Percentiles rank a stretch among this genome's conserved stretches.
Conservation (phyloP, 2,888 invertebrate species). For the Zygaena filipendulae region DNA sequence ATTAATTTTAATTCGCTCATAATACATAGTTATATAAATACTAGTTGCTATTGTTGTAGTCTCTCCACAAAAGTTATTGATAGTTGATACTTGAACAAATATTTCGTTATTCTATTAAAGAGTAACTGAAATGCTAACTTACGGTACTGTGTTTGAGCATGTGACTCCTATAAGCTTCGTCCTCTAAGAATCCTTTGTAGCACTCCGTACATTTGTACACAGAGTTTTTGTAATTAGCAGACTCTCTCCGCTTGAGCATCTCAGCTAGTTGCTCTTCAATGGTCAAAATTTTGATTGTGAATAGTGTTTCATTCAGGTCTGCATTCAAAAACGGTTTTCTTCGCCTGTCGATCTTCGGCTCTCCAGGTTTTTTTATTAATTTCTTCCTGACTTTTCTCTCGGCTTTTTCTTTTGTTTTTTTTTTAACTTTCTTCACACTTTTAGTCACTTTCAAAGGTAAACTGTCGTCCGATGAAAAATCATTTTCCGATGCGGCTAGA, state of each 20-base stretch:
- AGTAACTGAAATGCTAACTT: constrained; percentile 25
- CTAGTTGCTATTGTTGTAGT: neutral
- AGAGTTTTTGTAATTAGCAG: constrained; percentile 43
- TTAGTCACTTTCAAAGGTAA: constrained; percentile 28
- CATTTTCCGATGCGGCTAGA: constrained; percentile 14
- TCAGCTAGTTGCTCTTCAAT: constrained; percentile 48
- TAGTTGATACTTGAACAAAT: neutral
- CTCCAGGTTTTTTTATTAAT: constrained; percentile 11
- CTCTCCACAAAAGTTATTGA: neutral
- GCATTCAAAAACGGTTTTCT: constrained; percentile 46
- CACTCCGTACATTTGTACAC: constrained; percentile 46
- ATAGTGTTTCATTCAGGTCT: constrained; percentile 44
- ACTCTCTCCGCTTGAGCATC: constrained; percentile 42
- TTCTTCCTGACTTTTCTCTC: constrained; percentile 17
- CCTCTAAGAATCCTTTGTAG: constrained; percentile 48
- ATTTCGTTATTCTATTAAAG: neutral
- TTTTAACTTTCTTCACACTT: constrained; percentile 18
- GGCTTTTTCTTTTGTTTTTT: constrained; percentile 19
- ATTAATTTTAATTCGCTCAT: neutral
- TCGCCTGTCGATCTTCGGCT: constrained; percentile 40
- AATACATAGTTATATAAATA: neutral
- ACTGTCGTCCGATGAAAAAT: constrained; percentile 37
- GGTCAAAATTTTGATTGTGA: constrained; percentile 39
- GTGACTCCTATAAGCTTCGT: constrained; percentile 45
- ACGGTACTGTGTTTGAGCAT: constrained; percentile 43